Percentiles rank a stretch among this genome's conserved stretches.
phyloP scores from a whole-genome alignment of 2,797 vertebrate genomes.

The Manis javanica region DNA sequence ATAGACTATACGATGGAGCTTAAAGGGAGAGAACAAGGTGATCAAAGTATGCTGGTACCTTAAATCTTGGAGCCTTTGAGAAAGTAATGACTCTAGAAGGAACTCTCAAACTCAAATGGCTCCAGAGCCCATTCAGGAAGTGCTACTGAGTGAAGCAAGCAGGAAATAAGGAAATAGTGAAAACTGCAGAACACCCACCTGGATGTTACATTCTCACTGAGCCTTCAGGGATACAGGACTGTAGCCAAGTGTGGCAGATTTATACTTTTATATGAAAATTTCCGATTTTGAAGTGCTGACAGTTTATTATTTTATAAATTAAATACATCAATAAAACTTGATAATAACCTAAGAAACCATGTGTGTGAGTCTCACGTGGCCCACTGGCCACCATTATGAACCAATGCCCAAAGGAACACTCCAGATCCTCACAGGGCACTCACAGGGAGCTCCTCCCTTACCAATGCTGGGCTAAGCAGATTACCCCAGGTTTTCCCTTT shows the following conservation, averaged over 20 bases:
- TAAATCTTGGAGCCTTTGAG: not conserved
- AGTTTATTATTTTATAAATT: not conserved
- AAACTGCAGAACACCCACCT: not conserved
- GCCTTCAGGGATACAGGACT: no score
- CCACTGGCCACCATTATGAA: not conserved
- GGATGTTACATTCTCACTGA: not conserved
- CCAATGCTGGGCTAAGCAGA: not conserved
- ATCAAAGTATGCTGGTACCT: not conserved
- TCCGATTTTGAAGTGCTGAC: not conserved
- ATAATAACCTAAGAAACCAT: not conserved
- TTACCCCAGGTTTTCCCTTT: not conserved
- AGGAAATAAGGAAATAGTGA: accelerated
- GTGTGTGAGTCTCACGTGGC: not conserved
- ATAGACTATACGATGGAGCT: not conserved
- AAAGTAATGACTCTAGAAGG: not conserved
- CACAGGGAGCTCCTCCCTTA: accelerated
- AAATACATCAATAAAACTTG: not conserved
- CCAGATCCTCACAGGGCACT: no score
- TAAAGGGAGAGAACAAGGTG: not conserved
- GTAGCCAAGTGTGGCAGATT: not conserved
- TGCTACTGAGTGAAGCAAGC: not conserved
- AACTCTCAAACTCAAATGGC: not conserved
- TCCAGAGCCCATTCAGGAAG: not conserved
- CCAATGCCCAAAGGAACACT: not conserved
- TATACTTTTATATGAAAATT: not conserved